Evolutionary conservation across 2,797 vertebrate species (phyloP).

Genomic region (Chaenodraco wilsoni): DNA sequence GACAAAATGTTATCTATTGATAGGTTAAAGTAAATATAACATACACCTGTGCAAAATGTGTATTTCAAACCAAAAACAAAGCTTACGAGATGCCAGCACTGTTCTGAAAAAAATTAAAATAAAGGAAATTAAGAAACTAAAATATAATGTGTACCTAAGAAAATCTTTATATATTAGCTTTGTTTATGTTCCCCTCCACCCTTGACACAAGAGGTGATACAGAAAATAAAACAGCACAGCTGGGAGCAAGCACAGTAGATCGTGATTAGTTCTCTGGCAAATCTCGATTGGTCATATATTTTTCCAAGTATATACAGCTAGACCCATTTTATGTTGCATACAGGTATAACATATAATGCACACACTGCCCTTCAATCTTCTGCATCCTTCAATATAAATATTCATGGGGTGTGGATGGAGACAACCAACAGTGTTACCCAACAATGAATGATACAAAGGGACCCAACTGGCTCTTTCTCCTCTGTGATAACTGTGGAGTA

Average conservation of each 20-base stretch:
- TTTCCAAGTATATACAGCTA: conserved; percentile 58
- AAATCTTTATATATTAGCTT: conserved; percentile 72
- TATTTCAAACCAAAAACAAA: conserved; percentile 49
- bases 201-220: conserved; percentile 36
- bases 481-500: conserved; percentile 34
- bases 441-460: conserved; percentile 46
- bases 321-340: conserved; percentile 50
- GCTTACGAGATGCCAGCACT: conserved; percentile 23
- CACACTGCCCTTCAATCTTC: conserved; percentile 36
- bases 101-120: conserved; percentile 25
- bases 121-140: conserved; percentile 5
- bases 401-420: conserved; percentile 45
- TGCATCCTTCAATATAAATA: conserved; percentile 62
- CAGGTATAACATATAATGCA: conserved; percentile 45
- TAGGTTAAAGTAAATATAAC: conserved; percentile 37
- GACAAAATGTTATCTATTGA: conserved; percentile 13
- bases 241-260: conserved; percentile 36
- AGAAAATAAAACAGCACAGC: conserved; percentile 35
- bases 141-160: conserved; percentile 55
- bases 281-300: conserved; percentile 48
- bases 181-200: conserved; percentile 58
- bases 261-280: conserved; percentile 36
- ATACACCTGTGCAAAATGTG: conserved; percentile 55
- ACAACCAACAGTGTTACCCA: conserved; percentile 49
- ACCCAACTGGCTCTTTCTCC: conserved; percentile 31